Evolutionary conservation across 2,113 vertebrate species (phyloP), one percentile per base, ranked within the genome.

Genomic region (Laticauda laticaudata): DNA sequence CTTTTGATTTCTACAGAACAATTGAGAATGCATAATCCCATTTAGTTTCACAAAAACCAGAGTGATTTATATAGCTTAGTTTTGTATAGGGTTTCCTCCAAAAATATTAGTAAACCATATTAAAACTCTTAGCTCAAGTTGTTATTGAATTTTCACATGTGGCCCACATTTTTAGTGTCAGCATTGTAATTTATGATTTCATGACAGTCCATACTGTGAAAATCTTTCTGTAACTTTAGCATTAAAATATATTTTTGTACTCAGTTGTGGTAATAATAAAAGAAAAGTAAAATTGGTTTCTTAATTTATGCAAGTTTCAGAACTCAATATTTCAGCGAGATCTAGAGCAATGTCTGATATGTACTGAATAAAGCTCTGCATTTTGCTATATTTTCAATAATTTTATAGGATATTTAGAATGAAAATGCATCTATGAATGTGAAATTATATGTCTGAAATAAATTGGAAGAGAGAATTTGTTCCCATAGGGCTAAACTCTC

Each of bases 181-280:
- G 93, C 91, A 96, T 92, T 97, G 94, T 94, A 94, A 94, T 56
- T 97, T 59, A 92, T 96, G 95, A 92, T 96, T 96, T 96, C 94
- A 97, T 95, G 95, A 97, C 95, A 97, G 96, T 53, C 94, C 92
- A 0, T 97, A 94, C 96, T 95, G 96, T 96, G 94, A 97, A 94
- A 95, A 61, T 8, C 96, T 98, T 97, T 97, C 96, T 97, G 91
- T 93, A 95, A 95, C 93, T 96, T 97, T 97, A 96, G 94, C 89
- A 94, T 93, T 51, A 90, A 94, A 97, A 97, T 96, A 94, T 86
- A 7, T 88, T 43, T 92, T 43, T 88, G 56, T 53, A n/a, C 3
- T 61, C 15, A 9, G 23, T 23, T 64, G 5, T 53, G 53, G 20
- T 64, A 59, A 45, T 39, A 59, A 21, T 87, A 34, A 88, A 64